A percentile compares a stretch with the other conserved stretches of the same genome.
phyloP scores from a whole-genome alignment of 2,888 invertebrate species.

The Epistrophe eligans region DNA sequence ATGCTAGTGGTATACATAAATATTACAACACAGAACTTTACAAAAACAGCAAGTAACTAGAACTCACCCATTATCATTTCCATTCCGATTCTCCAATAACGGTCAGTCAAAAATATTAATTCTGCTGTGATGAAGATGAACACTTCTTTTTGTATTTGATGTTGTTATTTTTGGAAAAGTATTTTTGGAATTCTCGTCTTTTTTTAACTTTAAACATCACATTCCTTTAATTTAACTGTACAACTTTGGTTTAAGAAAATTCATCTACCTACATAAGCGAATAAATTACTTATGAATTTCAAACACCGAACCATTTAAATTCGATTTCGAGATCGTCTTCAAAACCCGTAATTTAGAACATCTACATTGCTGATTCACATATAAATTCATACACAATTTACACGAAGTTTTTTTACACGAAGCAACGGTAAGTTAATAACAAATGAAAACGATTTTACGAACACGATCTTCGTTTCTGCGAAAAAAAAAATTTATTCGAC shows the following conservation, averaged over 20 bases:
- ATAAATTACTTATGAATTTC: background rate
- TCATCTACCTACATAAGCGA: background rate
- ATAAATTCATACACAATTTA: background rate
- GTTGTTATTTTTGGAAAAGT: slow-evolving; percentile 12
- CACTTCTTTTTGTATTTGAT: background rate
- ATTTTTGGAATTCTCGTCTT: background rate
- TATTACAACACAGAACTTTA: background rate
- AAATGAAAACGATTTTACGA: too few relatives aligned
- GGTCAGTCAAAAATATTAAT: background rate
- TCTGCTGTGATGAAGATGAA: background rate
- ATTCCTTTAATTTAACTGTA: background rate
- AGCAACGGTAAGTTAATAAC: background rate
- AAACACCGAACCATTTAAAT: background rate
- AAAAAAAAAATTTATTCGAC: too few relatives aligned
- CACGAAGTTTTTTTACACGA: background rate
- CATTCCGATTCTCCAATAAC: background rate
- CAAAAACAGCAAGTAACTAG: background rate
- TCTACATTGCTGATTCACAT: background rate
- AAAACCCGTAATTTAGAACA: background rate
- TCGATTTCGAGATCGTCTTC: background rate
- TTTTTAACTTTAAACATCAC: background rate
- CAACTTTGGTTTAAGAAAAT: background rate
- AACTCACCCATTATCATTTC: background rate
- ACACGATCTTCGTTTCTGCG: too few relatives aligned
- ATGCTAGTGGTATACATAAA: too few relatives aligned